A percentile compares a stretch with the other conserved stretches of the same genome.
Conservation (phyloP, 2,888 invertebrate species). For the Nowickia ferox region DNA sequence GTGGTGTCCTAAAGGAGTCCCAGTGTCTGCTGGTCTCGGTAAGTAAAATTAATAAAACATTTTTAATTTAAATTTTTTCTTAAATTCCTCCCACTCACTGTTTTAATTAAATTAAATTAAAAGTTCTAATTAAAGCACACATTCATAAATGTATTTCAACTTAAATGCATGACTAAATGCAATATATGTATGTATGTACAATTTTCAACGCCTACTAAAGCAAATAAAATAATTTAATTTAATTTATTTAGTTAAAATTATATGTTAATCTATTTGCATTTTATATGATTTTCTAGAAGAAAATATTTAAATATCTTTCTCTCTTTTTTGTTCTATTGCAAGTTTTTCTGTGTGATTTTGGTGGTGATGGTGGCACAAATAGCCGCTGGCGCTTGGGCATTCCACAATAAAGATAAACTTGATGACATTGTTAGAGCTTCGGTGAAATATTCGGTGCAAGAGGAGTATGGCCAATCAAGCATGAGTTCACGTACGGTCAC, state of each 20-base stretch:
- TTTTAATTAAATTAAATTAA: too few relatives aligned
- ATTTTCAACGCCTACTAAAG: neutral
- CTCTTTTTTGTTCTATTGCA: slow-evolving; percentile 30
- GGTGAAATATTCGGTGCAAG: slow-evolving; percentile 86
- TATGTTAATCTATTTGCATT: neutral
- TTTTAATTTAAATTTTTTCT: neutral
- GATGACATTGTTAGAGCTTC: slow-evolving; percentile 86
- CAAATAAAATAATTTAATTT: slow-evolving; percentile 1
- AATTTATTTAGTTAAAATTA: slow-evolving; percentile 8
- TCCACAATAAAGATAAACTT: slow-evolving; percentile 87
- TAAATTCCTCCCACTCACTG: neutral
- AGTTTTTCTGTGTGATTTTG: slow-evolving; percentile 91
- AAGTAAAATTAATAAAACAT: slow-evolving; percentile 79
- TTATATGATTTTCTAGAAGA: slow-evolving; percentile 7
- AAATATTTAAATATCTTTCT: slow-evolving; percentile 1
- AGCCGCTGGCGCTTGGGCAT: slow-evolving; percentile 90
- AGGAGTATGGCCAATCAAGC: slow-evolving; percentile 85
- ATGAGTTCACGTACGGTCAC: slow-evolving; percentile 85
- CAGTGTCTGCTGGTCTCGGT: slow-evolving; percentile 90
- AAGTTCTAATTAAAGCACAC: too few relatives aligned
- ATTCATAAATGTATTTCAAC: too few relatives aligned
- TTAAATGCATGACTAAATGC: too few relatives aligned
- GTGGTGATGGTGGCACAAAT: slow-evolving; percentile 91
- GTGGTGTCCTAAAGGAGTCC: slow-evolving; percentile 91
- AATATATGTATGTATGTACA: neutral